Evolutionary conservation across 2,113 vertebrate species (phyloP).

Genomic region (Pomatostomus ruficeps): DNA sequence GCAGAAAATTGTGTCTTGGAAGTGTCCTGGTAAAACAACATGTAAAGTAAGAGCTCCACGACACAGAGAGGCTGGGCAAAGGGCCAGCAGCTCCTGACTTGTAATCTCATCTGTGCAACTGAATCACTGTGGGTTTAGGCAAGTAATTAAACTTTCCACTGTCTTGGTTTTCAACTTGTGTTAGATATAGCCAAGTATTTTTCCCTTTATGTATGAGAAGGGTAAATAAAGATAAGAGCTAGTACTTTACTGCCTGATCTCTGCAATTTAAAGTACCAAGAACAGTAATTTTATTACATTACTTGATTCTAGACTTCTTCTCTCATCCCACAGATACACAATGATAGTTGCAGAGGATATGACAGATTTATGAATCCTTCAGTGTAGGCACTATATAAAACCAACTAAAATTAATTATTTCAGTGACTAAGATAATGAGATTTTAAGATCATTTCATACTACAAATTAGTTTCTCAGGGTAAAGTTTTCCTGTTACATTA

Average conservation of each 20-base stretch:
- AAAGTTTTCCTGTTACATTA: background rate
- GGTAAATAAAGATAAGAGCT: background rate
- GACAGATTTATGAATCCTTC: background rate
- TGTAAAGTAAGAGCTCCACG: background rate
- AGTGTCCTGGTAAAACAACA: background rate
- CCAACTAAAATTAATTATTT: background rate
- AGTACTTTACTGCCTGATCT: background rate
- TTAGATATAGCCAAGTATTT: background rate
- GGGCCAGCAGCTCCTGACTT: background rate
- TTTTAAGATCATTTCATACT: background rate
- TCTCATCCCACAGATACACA: background rate
- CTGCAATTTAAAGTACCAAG: background rate
- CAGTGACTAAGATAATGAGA: background rate
- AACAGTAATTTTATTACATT: background rate
- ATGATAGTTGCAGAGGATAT: background rate
- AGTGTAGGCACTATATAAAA: background rate
- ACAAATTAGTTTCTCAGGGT: background rate
- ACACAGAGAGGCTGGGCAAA: background rate
- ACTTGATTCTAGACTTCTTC: background rate
- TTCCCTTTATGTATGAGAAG: background rate
- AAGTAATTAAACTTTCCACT: constrained; percentile 50
- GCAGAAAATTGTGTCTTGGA: background rate
- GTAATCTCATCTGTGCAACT: constrained; percentile 41
- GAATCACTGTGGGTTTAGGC: constrained; percentile 31
- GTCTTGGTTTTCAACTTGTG: constrained; percentile 24